Conservation (phyloP, 2,113 vertebrate species). For the Silurus glanis region DNA sequence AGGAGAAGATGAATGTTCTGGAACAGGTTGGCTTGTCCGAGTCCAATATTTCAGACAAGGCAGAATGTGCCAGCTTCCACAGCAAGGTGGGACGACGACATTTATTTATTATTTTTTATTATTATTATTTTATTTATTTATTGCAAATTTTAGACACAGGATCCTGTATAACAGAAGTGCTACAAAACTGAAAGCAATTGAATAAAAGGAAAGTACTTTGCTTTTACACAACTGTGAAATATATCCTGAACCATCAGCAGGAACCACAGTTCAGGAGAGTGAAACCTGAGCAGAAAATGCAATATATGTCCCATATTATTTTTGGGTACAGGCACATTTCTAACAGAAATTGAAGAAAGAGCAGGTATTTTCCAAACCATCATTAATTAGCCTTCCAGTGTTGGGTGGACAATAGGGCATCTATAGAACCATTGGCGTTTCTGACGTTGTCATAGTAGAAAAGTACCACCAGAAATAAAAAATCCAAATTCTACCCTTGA, state of each 20-base stretch:
- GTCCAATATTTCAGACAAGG: constrained; percentile 82
- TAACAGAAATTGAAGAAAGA: background rate
- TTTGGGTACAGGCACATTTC: background rate
- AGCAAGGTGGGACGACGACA: constrained; percentile 75
- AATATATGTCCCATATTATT: background rate
- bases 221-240: background rate
- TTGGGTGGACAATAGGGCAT: background rate
- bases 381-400: background rate
- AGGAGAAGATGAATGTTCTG: constrained; percentile 90
- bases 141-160: background rate
- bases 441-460: background rate
- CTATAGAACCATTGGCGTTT: background rate
- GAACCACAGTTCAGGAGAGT: background rate
- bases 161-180: background rate
- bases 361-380: background rate
- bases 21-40: constrained; percentile 92
- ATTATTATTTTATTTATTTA: too few species aligned
- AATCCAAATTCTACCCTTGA: background rate
- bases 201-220: background rate
- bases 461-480: background rate
- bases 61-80: constrained; percentile 78
- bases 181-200: background rate
- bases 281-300: background rate
- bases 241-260: background rate
- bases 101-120: too few species aligned